phyloP scores from a whole-genome alignment of 2,888 invertebrate species.

The Ophioninae sp. region DNA sequence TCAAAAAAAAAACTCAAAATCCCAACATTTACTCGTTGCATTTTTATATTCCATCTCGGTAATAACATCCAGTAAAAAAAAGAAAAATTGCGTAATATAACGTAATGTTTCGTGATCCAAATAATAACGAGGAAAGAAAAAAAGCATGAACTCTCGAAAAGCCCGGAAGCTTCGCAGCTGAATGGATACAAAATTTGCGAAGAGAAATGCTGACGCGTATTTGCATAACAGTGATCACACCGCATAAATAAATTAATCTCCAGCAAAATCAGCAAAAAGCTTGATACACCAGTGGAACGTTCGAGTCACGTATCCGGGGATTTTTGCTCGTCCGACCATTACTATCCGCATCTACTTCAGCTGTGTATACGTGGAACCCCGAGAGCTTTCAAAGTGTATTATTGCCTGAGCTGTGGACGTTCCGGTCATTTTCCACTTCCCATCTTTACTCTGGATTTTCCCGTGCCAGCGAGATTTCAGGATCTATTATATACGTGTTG shows the following conservation, averaged over 20 bases:
- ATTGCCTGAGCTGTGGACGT: constrained; percentile 38
- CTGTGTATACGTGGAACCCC: background rate
- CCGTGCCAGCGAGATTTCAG: constrained; percentile 44
- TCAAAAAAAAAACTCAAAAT: too few relatives aligned
- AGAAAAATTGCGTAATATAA: background rate
- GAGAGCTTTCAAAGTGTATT: constrained; percentile 46
- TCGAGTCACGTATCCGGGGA: background rate
- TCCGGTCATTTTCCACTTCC: constrained; percentile 52
- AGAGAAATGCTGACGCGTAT: background rate
- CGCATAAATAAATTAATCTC: background rate
- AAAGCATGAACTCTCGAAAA: background rate
- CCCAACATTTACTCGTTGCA: background rate
- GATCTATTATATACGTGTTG: constrained; percentile 41
- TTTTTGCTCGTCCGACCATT: constrained; percentile 30
- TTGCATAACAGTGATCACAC: background rate
- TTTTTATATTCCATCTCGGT: background rate
- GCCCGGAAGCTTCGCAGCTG: too few relatives aligned
- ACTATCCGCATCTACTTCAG: constrained; percentile 26
- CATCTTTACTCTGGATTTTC: constrained; percentile 37
- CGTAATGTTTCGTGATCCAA: background rate
- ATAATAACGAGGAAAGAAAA: background rate
- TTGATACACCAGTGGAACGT: background rate
- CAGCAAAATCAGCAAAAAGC: background rate
- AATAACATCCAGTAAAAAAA: background rate
- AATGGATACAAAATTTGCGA: background rate